A percentile compares a stretch with the other conserved stretches of the same genome.
phyloP scores from a whole-genome alignment of 2,113 vertebrate species.

The Melanocharis versteri region DNA sequence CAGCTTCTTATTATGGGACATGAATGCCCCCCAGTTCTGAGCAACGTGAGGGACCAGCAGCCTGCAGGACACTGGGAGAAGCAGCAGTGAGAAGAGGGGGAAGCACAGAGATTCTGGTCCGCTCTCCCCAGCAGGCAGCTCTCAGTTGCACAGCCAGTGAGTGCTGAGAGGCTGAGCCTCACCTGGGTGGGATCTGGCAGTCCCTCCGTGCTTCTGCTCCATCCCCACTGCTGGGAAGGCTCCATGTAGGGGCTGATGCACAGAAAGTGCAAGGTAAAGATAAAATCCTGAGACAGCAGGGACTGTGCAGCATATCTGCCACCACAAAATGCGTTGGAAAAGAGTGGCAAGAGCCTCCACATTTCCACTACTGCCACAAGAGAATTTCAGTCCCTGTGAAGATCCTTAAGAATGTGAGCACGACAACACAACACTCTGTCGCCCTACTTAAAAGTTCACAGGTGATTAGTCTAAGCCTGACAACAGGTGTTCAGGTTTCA shows the following conservation, averaged over 20 bases:
- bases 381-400: not conserved
- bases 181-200: not conserved
- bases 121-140: not conserved
- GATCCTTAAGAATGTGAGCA: not conserved
- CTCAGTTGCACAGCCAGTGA: rapidly evolving
- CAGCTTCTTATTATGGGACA: not conserved
- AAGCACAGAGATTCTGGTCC: rapidly evolving
- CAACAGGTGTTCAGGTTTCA: conserved; percentile 40
- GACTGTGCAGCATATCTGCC: not conserved
- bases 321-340: not conserved
- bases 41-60: not conserved
- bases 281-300: not conserved
- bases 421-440: not conserved
- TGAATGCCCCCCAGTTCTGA: not conserved
- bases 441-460: conserved; percentile 17
- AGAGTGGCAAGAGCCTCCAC: not conserved
- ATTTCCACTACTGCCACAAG: not conserved
- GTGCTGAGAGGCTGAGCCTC: not conserved
- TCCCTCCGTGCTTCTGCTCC: rapidly evolving
- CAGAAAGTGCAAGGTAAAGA: not conserved
- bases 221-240: not conserved
- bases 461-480: conserved; percentile 30
- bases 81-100: not conserved
- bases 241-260: rapidly evolving
- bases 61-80: not conserved